These are phyloP conservation scores for Zaprionus ornatus DNA, from an alignment of 1,140 invertebrate genomes.

Conservation along the genomic window DNA sequence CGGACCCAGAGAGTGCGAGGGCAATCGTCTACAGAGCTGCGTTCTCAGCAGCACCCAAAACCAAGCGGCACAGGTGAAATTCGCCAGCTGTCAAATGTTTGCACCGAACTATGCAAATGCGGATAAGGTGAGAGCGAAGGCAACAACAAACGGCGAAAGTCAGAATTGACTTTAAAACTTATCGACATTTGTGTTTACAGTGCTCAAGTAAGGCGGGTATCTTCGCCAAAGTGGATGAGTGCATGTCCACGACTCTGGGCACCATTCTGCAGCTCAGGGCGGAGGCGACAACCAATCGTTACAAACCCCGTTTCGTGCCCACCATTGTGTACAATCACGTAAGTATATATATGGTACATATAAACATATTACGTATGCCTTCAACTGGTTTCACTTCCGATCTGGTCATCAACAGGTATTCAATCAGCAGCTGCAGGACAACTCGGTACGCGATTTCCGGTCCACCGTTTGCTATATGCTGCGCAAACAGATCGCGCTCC, in stretches of 20 bases:
- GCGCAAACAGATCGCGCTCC: conserved; percentile 55
- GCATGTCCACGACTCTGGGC: conserved; percentile 82
- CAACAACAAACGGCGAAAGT: conserved; percentile 5
- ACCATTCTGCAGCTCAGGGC: conserved; percentile 84
- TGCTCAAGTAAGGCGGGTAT: conserved; percentile 84
- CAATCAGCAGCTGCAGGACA: conserved; percentile 77
- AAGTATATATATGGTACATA: conserved; percentile 44
- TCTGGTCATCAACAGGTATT: conserved; percentile 67
- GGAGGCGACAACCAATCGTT: conserved; percentile 85
- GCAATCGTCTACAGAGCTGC: conserved; percentile 88
- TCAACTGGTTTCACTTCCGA: conserved; percentile 48
- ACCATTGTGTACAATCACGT: conserved; percentile 85
- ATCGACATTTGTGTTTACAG: conserved; percentile 66
- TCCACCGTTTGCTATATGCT: conserved; percentile 71
- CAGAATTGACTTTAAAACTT: conserved; percentile 46
- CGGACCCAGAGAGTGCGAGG: conserved; percentile 87
- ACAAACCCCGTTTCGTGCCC: conserved; percentile 86
- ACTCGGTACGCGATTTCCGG: conserved; percentile 71
- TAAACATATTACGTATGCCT: conserved; percentile 6
- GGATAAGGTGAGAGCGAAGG: conserved; percentile 39
- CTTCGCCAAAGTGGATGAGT: conserved; percentile 75
- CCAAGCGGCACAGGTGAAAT: conserved; percentile 83
- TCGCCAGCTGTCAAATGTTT: conserved; percentile 86
- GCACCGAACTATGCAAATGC: conserved; percentile 56
- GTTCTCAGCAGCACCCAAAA: conserved; percentile 84